Conservation (phyloP, 2,888 invertebrate genomes). For the Drosophila buzzatii region DNA sequence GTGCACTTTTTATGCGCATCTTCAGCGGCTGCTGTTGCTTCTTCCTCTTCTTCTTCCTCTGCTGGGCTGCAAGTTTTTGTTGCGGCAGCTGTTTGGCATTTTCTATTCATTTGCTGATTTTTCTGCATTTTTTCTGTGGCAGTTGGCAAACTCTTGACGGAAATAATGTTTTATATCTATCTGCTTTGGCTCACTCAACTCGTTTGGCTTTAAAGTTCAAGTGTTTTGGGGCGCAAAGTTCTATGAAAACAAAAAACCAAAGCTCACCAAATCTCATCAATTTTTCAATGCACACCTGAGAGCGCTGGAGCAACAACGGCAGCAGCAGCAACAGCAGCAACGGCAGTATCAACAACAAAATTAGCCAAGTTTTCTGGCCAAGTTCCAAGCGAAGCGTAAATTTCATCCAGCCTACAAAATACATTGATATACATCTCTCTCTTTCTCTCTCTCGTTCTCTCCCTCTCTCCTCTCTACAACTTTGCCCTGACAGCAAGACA, state of each 20-base stretch:
- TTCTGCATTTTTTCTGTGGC: background rate
- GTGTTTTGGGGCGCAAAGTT: conserved; percentile 42
- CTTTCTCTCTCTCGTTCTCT: background rate
- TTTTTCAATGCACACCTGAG: conserved; percentile 72
- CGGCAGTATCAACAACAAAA: conserved; percentile 44
- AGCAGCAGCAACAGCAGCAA: conserved; percentile 3
- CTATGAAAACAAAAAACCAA: conserved; percentile 22
- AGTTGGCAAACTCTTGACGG: conserved; percentile 24
- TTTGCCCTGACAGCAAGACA: conserved; percentile 67
- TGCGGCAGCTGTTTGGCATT: conserved; percentile 31
- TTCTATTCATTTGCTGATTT: conserved; percentile 6
- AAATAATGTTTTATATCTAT: conserved; percentile 46
- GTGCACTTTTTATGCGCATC: conserved; percentile 6
- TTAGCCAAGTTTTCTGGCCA: conserved; percentile 71
- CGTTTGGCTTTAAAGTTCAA: conserved; percentile 64
- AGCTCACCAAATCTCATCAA: conserved; percentile 70
- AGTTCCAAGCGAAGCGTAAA: conserved; percentile 60
- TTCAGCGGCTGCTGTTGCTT: conserved; percentile 1
- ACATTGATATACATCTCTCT: conserved; percentile 62
- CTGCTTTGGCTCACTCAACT: conserved; percentile 18
- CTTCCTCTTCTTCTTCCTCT: background rate
- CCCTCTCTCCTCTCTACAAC: background rate
- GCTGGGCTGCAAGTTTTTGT: conserved; percentile 17
- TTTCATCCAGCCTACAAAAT: conserved; percentile 41
- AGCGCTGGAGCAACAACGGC: conserved; percentile 10